Percentiles rank a stretch among this genome's conserved stretches.
phyloP scores from a whole-genome alignment of 2,888 invertebrate species.

The Noctuana brunneofusca region DNA sequence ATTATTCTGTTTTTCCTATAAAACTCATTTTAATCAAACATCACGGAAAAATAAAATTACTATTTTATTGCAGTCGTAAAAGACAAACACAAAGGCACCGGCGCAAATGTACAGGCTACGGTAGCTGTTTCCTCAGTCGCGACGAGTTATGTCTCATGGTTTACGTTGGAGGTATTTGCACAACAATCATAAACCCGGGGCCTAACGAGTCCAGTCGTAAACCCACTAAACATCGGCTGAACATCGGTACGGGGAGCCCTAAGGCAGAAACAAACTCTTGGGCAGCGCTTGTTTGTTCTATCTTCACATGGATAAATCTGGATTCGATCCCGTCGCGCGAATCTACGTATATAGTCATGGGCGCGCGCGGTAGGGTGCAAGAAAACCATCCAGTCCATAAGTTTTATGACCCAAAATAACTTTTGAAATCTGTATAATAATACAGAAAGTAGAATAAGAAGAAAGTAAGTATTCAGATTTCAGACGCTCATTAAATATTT shows the following conservation, averaged over 20 bases:
- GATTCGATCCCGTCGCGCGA: too few species aligned
- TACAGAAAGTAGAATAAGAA: too few species aligned
- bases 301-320: too few species aligned
- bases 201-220: slow-evolving; percentile 28
- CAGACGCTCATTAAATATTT: too few species aligned
- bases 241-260: slow-evolving; percentile 18
- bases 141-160: not conserved
- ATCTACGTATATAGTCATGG: too few species aligned
- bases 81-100: not conserved
- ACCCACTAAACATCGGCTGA: slow-evolving; percentile 23
- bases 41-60: not conserved
- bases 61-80: not conserved
- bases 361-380: too few species aligned
- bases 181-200: slow-evolving; percentile 20
- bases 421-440: too few species aligned
- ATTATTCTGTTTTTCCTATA: too few species aligned
- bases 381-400: too few species aligned
- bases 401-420: too few species aligned
- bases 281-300: too few species aligned
- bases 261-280: not conserved
- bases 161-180: slow-evolving; percentile 13
- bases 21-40: not conserved
- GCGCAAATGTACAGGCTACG: not conserved
- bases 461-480: too few species aligned
- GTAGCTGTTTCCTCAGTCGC: slow-evolving; percentile 8